Conservation (phyloP, 2,888 invertebrate genomes). For the Peribatodes rhomboidaria region DNA sequence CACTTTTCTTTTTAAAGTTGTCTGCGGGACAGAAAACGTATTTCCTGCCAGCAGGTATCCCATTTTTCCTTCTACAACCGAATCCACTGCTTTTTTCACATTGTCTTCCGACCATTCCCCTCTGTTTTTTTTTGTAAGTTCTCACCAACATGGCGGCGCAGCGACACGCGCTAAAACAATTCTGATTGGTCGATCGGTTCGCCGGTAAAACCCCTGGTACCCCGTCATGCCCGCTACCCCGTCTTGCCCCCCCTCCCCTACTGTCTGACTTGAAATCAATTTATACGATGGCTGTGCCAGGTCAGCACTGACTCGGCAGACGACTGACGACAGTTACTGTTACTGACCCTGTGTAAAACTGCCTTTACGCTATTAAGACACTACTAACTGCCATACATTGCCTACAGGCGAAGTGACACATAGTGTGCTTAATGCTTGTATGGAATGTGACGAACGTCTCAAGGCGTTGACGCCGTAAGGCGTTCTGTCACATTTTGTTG, state of each 20-base stretch:
- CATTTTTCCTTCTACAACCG: constrained; percentile 11
- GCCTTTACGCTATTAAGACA: no score
- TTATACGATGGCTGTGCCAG: no score
- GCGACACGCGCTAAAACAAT: constrained; percentile 11
- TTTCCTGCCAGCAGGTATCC: background rate
- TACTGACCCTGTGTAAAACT: no score
- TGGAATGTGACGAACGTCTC: background rate
- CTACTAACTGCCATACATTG: no score
- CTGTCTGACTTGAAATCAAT: no score
- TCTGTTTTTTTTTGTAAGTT: background rate
- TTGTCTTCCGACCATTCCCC: background rate
- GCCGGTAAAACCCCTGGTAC: constrained; percentile 6
- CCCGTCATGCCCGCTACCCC: constrained; percentile 12
- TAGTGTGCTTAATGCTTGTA: background rate
- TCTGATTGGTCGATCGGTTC: constrained; percentile 17
- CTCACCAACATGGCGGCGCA: constrained; percentile 10
- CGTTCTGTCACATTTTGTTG: constrained; percentile 8
- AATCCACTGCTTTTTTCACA: constrained; percentile 10
- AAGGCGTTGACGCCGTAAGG: constrained; percentile 6
- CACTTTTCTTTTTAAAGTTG: background rate
- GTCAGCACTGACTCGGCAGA: no score
- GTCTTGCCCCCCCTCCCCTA: constrained; percentile 2
- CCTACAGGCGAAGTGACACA: no score
- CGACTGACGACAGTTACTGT: no score
- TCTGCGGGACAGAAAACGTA: background rate